These are phyloP conservation scores for Cochlearius cochlearius DNA, from an alignment of 2,113 vertebrate species.

Conservation along the genomic window DNA sequence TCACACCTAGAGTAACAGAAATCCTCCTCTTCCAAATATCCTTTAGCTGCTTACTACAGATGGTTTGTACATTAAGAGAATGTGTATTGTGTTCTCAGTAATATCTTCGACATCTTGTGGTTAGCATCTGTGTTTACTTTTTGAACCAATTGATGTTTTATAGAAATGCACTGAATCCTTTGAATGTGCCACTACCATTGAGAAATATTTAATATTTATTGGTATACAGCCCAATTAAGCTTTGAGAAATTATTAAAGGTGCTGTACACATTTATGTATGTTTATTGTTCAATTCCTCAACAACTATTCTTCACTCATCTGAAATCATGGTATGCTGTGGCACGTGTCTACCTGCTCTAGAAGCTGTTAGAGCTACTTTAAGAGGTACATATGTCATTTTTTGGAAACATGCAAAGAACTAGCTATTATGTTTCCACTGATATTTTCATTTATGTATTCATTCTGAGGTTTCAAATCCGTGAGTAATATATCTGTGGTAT, in stretches of 20 bases:
- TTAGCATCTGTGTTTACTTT: background rate
- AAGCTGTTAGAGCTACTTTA: background rate
- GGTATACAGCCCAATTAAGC: background rate
- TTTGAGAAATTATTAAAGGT: background rate
- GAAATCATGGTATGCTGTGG: background rate
- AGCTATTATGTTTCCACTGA: background rate
- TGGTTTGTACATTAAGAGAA: background rate
- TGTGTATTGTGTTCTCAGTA: background rate
- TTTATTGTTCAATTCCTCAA: background rate
- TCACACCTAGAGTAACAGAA: background rate
- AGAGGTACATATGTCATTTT: background rate
- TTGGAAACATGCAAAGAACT: background rate
- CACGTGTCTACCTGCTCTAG: background rate
- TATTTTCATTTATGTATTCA: background rate
- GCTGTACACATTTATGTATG: too few relatives aligned
- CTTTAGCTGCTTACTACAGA: background rate
- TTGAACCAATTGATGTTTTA: background rate
- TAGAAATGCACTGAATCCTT: background rate
- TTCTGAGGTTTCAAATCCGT: background rate
- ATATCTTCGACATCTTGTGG: background rate
- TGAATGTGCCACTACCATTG: background rate
- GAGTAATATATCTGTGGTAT: background rate
- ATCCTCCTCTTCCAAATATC: background rate
- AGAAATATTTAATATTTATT: background rate
- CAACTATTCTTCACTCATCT: background rate